A percentile compares a stretch with the other conserved stretches of the same genome.
Evolutionary conservation across 2,888 invertebrate genomes (phyloP).

Genomic region (Ennomos fuscantarius): DNA sequence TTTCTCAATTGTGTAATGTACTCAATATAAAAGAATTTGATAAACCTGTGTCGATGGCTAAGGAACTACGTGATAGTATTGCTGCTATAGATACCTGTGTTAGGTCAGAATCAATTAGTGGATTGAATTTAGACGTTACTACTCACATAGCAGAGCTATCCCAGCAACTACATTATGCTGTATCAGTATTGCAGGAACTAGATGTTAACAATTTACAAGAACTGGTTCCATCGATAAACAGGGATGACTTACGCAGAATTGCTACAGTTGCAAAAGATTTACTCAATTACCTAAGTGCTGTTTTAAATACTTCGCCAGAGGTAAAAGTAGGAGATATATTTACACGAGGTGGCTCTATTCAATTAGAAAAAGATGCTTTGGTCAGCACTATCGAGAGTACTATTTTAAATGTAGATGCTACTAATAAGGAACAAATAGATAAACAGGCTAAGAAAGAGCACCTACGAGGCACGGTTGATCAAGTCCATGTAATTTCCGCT

Average conservation of each 20-base stretch:
- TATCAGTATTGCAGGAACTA: conserved; percentile 41
- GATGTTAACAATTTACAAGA: conserved; percentile 40
- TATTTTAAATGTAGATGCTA: too few species aligned
- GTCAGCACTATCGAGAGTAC: too few species aligned
- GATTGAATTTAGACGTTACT: conserved; percentile 33
- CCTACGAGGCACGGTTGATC: too few species aligned
- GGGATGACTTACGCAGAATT: conserved; percentile 35
- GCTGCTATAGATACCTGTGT: conserved; percentile 27
- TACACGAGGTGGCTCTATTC: neutral
- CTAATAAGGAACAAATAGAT: too few species aligned
- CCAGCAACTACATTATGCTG: conserved; percentile 43
- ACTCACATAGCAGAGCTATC: conserved; percentile 41
- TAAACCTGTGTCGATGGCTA: conserved; percentile 49
- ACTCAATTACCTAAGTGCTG: conserved; percentile 35
- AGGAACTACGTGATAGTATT: conserved; percentile 50
- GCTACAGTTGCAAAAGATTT: conserved; percentile 38
- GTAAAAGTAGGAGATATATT: neutral
- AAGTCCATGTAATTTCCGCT: too few species aligned
- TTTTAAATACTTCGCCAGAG: conserved; percentile 18
- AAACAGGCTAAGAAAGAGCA: too few species aligned
- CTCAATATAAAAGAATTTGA: conserved; percentile 46
- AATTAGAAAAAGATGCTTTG: too few species aligned
- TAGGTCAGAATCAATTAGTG: conserved; percentile 21
- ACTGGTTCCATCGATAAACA: conserved; percentile 27
- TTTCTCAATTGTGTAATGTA: conserved; percentile 44